Evolutionary conservation across 2,888 invertebrate species (phyloP).

Genomic region (Eilema caniola): DNA sequence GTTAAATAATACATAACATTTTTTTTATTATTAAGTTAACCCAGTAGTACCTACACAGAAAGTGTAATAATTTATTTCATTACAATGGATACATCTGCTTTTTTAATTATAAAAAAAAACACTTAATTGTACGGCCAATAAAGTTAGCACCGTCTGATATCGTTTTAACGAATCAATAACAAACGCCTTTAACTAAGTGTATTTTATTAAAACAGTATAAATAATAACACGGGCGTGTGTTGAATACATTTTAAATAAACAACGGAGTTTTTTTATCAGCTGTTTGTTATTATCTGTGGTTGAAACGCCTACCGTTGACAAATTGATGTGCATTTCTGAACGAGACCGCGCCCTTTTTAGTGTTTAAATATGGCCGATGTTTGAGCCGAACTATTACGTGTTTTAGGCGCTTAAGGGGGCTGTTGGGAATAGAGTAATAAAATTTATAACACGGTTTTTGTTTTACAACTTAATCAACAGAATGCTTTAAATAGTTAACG

Average conservation of each 20-base stretch:
- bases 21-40: background rate
- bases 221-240: conserved; percentile 51
- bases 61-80: background rate
- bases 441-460: background rate
- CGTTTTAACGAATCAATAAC: conserved; percentile 26
- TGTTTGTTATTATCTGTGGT: conserved; percentile 71
- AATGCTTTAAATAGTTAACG: background rate
- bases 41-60: background rate
- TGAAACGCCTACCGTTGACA: conserved; percentile 79
- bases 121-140: conserved; percentile 10
- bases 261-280: conserved; percentile 66
- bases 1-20: background rate
- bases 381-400: conserved; percentile 32
- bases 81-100: background rate
- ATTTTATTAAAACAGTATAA: conserved; percentile 39
- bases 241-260: conserved; percentile 60
- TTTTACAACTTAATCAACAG: conserved; percentile 12
- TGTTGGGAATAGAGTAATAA: conserved; percentile 11
- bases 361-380: conserved; percentile 64
- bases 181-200: conserved; percentile 18
- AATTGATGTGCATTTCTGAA: conserved; percentile 66
- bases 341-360: conserved; percentile 59
- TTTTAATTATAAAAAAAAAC: background rate
- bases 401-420: conserved; percentile 30
- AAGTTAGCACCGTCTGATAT: conserved; percentile 16